Evolutionary conservation across 2,888 invertebrate genomes (phyloP), one percentile per base, ranked within the genome.

Genomic region (Mamestra brassicae): DNA sequence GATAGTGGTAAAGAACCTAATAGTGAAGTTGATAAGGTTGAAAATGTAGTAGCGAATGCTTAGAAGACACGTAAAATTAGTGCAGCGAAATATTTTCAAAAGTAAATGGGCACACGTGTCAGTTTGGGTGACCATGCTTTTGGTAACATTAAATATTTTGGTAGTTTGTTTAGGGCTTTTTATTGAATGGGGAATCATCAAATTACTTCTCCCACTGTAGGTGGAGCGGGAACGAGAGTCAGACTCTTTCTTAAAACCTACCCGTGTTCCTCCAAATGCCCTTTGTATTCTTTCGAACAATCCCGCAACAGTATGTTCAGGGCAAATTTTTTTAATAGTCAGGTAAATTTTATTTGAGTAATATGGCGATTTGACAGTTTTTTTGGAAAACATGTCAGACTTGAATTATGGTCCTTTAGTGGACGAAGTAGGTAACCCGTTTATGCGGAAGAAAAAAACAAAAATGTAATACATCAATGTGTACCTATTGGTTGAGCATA

Each of bases 11-110:
- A 38, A 36, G 42, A 55, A 66, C 62, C 50, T 47, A 74, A 69
- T 13, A 0, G 0, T 1, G 0, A 17, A n/a, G 26, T 3, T 5
- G 0, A 0, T 85, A 85, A 58, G 60, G 76, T 77, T 78, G 8
- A 57, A 69, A 66, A 38, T 82, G 1, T 15, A 38, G 15, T 70
- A n/a, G 6, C 1, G 26, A 26, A 4, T 38, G 36, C 34, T 36
- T 17, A 10, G 58, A 61, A 70, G 64, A 76, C 66, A 79, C 66
- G 63, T 79, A 67, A 87, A 83, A 83, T 86, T 80, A 83, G 85
- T 81, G 78, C 83, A 76, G 78, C 47, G 50, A 79, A 84, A 79
- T 85, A 82, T 82, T 78, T 80, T 85, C 83, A 34, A 74, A 84
- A 82, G 76, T 79, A 80, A 74, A 71, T 85, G 78, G 69, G 71